These are phyloP conservation scores for Anthophora plumipes DNA, from an alignment of 2,888 invertebrate species.

Conservation along the genomic window DNA sequence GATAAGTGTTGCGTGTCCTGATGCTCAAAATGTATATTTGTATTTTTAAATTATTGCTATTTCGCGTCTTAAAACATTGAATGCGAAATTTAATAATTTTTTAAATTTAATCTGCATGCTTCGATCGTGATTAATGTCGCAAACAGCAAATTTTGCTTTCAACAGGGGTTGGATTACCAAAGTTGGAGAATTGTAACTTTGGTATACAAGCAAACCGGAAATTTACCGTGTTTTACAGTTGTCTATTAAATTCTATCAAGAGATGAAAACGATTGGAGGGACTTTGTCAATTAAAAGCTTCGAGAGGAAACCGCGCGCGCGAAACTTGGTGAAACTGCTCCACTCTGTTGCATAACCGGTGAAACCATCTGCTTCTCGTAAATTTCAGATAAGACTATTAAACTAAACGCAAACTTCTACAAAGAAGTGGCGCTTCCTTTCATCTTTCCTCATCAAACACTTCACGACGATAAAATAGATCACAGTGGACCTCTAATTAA, in stretches of 20 bases:
- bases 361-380: slow-evolving; percentile 45
- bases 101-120: not conserved
- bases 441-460: slow-evolving; percentile 34
- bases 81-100: too few relatives aligned
- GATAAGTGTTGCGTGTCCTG: not conserved
- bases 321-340: slow-evolving; percentile 15
- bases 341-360: slow-evolving; percentile 10
- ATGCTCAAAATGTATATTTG: too few relatives aligned
- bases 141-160: not conserved
- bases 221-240: slow-evolving; percentile 23
- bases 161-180: not conserved
- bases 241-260: slow-evolving; percentile 19
- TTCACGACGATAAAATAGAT: slow-evolving; percentile 7
- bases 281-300: slow-evolving; percentile 56
- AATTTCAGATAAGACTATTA: slow-evolving; percentile 30
- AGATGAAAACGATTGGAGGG: not conserved
- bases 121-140: not conserved
- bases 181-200: slow-evolving; percentile 7
- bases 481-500: slow-evolving; percentile 24
- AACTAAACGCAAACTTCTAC: not conserved
- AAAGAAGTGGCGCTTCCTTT: slow-evolving; percentile 38
- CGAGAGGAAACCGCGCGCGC: slow-evolving; percentile 8
- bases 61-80: too few relatives aligned
- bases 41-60: too few relatives aligned
- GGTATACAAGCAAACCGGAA: not conserved